Evolutionary conservation across 2,888 invertebrate species (phyloP), one percentile per base, ranked within the genome.

Genomic region (Drosophila formosana): DNA sequence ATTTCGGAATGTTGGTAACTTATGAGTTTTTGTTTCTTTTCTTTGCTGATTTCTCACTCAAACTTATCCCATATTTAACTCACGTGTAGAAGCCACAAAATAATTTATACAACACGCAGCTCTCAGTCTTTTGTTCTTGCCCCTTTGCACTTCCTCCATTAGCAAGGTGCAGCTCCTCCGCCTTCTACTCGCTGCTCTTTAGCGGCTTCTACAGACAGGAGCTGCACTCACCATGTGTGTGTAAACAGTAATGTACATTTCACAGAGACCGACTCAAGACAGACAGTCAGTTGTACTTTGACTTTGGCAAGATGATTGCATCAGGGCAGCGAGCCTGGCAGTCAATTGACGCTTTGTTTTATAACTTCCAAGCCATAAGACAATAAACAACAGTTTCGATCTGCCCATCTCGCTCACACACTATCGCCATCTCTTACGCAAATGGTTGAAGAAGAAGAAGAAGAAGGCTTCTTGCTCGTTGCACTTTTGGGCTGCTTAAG

Each of bases 341-440:
- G 88, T 89, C 82, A 89, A 89, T 87, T 89, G 88, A 88, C 80
- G 85, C 89, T 87, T 85, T 85, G 88, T 85, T 85, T 85, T 89
- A 85, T 87, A 75, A 79, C 81, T 86, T 87, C 70, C 72, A 79
- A 71, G 80, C 65, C 81, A 68, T 83, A 83, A 89, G 87, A 83
- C 79, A 88, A 81, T 87, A 81, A 85, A 80, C 83, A 88, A 78
- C 78, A 51, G 26, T 63, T 74, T 73, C 39, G 51, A 56, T 23
- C 41, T 39, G 49, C 23, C 61, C 28, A 8, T 46, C 25, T 52
- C 13, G 50, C 18, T 25, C 26, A 6, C 23, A 3, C 57, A 37
- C 30, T 26, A 32, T 28, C 30, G 3, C 47, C 50, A 28, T 47
- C 55, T n/a, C 25, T 28, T 43, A 18, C 5, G 43, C 11, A 18